phyloP scores from a whole-genome alignment of 2,113 vertebrate species.

The Pseudorasbora parva region DNA sequence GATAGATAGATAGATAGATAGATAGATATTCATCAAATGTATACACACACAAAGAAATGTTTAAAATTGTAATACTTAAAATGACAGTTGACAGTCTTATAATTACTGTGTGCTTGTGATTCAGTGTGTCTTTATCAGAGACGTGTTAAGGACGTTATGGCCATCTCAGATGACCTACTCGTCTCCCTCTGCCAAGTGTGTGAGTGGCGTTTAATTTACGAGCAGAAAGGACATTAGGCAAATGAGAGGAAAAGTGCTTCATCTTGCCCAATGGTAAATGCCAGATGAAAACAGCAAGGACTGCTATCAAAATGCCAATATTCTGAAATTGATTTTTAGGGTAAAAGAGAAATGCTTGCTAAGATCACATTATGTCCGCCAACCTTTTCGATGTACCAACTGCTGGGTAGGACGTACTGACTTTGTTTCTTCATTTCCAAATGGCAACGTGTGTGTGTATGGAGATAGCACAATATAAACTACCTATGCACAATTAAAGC shows the following conservation, averaged over 20 bases:
- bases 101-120: no score
- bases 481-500: background rate
- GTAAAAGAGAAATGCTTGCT: slow-evolving; percentile 56
- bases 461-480: background rate
- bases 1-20: no score
- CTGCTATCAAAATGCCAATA: slow-evolving; percentile 67
- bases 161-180: background rate
- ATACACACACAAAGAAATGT: no score
- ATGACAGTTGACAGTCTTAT: no score
- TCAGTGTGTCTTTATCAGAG: background rate
- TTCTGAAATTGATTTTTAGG: slow-evolving; percentile 65
- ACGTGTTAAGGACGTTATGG: background rate
- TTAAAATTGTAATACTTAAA: no score
- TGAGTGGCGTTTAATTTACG: slow-evolving; percentile 43
- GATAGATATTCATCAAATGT: no score
- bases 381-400: slow-evolving; percentile 50
- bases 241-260: slow-evolving; percentile 64
- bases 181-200: background rate
- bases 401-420: slow-evolving; percentile 46
- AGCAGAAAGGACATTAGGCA: slow-evolving; percentile 58
- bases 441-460: background rate
- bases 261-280: slow-evolving; percentile 50
- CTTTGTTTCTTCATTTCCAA: slow-evolving; percentile 66
- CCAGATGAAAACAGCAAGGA: slow-evolving; percentile 34
- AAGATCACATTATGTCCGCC: slow-evolving; percentile 59